Evolutionary conservation across 2,113 vertebrate species (phyloP).

Genomic region (Hippolais icterina): DNA sequence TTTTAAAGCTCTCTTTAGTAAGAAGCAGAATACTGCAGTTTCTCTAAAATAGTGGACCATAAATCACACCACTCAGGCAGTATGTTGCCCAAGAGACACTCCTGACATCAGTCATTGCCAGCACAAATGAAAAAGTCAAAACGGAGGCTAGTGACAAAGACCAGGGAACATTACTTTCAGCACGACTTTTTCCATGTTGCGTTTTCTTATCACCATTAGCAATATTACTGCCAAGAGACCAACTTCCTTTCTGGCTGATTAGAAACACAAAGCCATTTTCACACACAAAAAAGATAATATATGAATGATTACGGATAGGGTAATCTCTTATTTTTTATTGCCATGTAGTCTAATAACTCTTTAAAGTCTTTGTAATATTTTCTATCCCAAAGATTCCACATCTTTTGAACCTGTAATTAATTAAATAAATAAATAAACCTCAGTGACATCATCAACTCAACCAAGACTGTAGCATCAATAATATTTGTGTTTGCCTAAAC

Average conservation of each 20-base stretch:
- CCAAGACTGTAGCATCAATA: background rate
- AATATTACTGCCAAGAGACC: background rate
- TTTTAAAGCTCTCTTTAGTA: slow-evolving; percentile 13
- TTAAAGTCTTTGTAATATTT: background rate
- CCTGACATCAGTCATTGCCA: background rate
- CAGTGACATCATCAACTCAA: background rate
- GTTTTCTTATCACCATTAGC: background rate
- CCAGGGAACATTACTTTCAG: background rate
- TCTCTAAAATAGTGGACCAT: background rate
- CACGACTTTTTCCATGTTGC: accelerated
- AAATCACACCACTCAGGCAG: slow-evolving; percentile 28
- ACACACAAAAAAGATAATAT: background rate
- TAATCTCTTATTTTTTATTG: background rate
- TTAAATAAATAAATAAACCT: background rate
- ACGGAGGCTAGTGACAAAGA: background rate
- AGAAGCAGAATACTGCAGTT: background rate
- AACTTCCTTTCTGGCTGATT: background rate
- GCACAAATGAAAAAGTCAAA: slow-evolving; percentile 42
- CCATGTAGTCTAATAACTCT: background rate
- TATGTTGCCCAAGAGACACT: slow-evolving; percentile 10
- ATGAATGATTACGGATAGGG: background rate
- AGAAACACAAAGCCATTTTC: slow-evolving; percentile 8
- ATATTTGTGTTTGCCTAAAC: background rate
- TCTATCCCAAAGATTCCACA: background rate
- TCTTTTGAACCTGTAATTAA: background rate